Percentiles rank a stretch among this genome's conserved stretches.
These are phyloP conservation scores for Corvus hawaiiensis DNA, from an alignment of 2,113 vertebrate species.

Conservation along the genomic window DNA sequence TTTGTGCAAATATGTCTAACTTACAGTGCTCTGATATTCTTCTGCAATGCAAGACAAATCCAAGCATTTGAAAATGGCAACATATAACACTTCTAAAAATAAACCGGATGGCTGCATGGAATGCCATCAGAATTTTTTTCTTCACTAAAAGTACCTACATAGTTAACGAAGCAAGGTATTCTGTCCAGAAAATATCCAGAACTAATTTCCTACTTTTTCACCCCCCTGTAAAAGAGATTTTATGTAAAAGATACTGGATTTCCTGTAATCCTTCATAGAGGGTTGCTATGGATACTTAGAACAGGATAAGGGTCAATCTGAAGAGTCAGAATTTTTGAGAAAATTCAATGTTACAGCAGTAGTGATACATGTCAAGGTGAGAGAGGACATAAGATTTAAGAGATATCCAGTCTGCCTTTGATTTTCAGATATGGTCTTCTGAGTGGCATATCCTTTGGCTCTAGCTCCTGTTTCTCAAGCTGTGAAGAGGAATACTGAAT, in stretches of 20 bases:
- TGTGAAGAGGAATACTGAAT: background rate
- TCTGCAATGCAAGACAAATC: background rate
- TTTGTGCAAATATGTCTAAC: background rate
- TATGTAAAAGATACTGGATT: conserved; percentile 12
- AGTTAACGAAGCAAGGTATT: background rate
- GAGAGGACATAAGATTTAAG: conserved; percentile 5
- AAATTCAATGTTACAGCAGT: background rate
- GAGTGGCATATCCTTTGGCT: conserved; percentile 18
- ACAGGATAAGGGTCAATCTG: background rate
- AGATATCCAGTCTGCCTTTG: conserved; percentile 35
- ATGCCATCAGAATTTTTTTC: background rate
- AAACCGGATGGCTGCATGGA: background rate
- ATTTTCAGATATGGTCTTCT: conserved; percentile 26
- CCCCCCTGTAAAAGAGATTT: background rate
- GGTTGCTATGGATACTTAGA: conserved; percentile 56
- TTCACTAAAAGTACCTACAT: background rate
- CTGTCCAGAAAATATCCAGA: background rate
- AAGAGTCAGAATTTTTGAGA: conserved; percentile 28
- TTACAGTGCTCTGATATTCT: background rate
- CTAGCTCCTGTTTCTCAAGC: conserved; percentile 8
- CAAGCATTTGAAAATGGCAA: background rate
- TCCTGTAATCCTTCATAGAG: conserved; percentile 1
- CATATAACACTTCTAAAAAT: background rate
- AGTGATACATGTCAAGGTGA: conserved; percentile 29
- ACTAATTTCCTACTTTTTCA: background rate